These are phyloP conservation scores for Drosophila monieri DNA, from an alignment of 2,888 invertebrate species.

Conservation along the genomic window DNA sequence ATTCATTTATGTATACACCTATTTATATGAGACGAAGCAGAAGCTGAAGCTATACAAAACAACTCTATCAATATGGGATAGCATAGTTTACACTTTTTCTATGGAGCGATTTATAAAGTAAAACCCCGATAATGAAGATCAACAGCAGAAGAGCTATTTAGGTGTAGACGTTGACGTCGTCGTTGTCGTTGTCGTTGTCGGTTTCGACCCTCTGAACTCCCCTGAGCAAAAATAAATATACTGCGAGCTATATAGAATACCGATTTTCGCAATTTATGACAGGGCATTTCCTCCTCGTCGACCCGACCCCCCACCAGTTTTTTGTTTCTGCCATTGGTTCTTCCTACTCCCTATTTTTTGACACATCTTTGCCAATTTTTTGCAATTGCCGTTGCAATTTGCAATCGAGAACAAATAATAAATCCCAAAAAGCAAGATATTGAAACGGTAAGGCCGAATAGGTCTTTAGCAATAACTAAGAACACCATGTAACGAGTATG, in stretches of 20 bases:
- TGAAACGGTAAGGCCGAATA: constrained; percentile 1
- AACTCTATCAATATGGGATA: constrained; percentile 70
- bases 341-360: constrained; percentile 45
- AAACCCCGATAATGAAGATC: constrained; percentile 6
- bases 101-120: constrained; percentile 72
- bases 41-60: constrained; percentile 43
- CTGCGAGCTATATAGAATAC: constrained; percentile 37
- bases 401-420: constrained; percentile 13
- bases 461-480: constrained; percentile 43
- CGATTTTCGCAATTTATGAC: constrained; percentile 33
- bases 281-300: constrained; percentile 31
- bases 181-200: constrained; percentile 34
- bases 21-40: constrained; percentile 59
- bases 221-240: constrained; percentile 1
- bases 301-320: constrained; percentile 21
- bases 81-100: constrained; percentile 78
- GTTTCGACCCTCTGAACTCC: constrained; percentile 40
- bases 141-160: constrained; percentile 32
- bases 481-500: constrained; percentile 43
- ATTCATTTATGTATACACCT: constrained; percentile 72
- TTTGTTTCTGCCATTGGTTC: constrained; percentile 42
- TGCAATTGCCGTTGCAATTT: constrained; percentile 63
- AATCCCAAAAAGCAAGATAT: constrained; percentile 7
- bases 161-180: constrained; percentile 32
- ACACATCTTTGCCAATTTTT: constrained; percentile 49